Percentiles rank a stretch among this genome's conserved stretches.
Conservation (phyloP, 2,888 invertebrate genomes). For the Drosophila greeni region DNA sequence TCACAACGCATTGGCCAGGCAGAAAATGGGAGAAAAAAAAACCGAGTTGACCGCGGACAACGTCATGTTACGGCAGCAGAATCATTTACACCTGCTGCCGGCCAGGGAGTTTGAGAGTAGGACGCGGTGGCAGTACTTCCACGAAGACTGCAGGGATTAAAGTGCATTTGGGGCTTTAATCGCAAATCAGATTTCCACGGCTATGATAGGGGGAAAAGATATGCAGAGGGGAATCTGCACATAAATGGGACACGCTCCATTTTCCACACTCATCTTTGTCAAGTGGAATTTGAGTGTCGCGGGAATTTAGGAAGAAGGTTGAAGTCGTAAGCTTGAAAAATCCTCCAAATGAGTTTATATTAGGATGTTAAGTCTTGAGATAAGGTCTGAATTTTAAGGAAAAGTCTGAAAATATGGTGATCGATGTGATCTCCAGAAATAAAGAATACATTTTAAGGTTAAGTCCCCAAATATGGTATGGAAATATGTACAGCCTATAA, state of each 20-base stretch:
- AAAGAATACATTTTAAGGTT: too few relatives aligned
- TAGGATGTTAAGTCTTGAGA: too few relatives aligned
- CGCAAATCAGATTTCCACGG: conserved; percentile 32
- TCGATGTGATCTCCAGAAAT: too few relatives aligned
- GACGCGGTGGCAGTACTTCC: not conserved
- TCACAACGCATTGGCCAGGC: conserved; percentile 51
- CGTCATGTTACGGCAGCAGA: conserved; percentile 39
- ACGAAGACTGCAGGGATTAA: conserved; percentile 34
- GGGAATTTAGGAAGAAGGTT: not conserved
- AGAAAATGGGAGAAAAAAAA: not conserved
- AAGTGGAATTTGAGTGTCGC: not conserved
- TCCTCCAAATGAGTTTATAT: too few relatives aligned
- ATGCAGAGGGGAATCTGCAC: not conserved
- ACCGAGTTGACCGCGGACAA: conserved; percentile 21
- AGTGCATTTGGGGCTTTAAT: conserved; percentile 37
- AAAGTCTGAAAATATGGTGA: too few relatives aligned
- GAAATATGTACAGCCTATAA: too few relatives aligned
- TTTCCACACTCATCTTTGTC: conserved; percentile 30
- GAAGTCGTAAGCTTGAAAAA: too few relatives aligned
- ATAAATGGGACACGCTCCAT: conserved; percentile 44
- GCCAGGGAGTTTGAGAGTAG: conserved; percentile 25
- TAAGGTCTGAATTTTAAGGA: too few relatives aligned
- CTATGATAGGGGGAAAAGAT: not conserved
- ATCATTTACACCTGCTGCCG: conserved; percentile 65
- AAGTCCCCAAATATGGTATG: too few relatives aligned